These are phyloP conservation scores for Scaptodrosophila latifasciaeformis DNA, from an alignment of 2,888 invertebrate genomes.

Conservation along the genomic window DNA sequence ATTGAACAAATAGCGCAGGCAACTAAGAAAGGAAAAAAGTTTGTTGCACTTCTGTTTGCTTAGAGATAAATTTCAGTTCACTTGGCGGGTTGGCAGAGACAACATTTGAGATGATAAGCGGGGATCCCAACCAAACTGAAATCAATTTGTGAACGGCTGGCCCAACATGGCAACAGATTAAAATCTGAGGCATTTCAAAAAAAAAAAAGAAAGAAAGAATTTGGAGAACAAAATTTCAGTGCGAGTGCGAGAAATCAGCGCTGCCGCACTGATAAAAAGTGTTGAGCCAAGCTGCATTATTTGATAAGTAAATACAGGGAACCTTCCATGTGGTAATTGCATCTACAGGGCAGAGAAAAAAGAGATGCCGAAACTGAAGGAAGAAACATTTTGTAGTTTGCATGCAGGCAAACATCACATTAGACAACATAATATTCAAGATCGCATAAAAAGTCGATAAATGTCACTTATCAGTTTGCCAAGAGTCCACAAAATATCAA, in stretches of 20 bases:
- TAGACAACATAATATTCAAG: conserved; percentile 66
- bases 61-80: conserved; percentile 49
- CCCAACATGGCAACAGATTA: conserved; percentile 14
- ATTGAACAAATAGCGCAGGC: conserved; percentile 55
- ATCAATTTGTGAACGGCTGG: background rate
- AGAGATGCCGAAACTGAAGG: too few species aligned
- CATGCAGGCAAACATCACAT: conserved; percentile 55
- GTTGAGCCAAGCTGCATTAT: conserved; percentile 33
- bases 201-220: conserved; percentile 20
- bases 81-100: background rate
- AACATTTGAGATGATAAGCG: conserved; percentile 16
- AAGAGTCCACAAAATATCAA: conserved; percentile 38
- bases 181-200: background rate
- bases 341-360: too few species aligned
- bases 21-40: conserved; percentile 36
- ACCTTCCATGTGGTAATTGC: too few species aligned
- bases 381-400: conserved; percentile 23
- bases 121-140: conserved; percentile 19
- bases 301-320: conserved; percentile 48
- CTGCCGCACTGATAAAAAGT: conserved; percentile 55
- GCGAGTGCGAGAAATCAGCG: conserved; percentile 36
- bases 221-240: conserved; percentile 24
- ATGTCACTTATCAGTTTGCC: conserved; percentile 66
- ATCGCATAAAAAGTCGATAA: conserved; percentile 69
- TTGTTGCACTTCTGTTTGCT: conserved; percentile 49